Evolutionary conservation across 2,888 invertebrate species (phyloP), one percentile per base, ranked within the genome.

Genomic region (Cerastis rubricosa): DNA sequence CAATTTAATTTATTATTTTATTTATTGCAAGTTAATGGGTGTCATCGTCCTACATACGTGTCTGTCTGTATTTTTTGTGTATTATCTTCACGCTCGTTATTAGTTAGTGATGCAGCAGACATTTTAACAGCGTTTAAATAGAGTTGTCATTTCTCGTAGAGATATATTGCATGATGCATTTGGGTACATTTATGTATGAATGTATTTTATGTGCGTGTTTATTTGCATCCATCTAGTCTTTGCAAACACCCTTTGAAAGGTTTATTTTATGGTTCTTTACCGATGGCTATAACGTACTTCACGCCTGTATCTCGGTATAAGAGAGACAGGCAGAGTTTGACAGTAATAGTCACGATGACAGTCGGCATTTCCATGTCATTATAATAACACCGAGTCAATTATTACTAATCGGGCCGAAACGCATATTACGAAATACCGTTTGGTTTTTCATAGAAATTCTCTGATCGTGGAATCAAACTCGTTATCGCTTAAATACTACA

Each of bases 1-100:
- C 17, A 86, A 78, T 64, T 83, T 59, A 66, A 59, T 78, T 83
- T 78, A 83, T 71, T 35, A 19, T 65, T 65, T 59, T 78, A 75
- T 74, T 70, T 71, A 68, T 83, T 77, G 61, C 47, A 59, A 25
- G 12, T 69, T 35, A 43, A 64, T 64, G 8, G 45, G 49, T 85
- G 29, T 64, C 51, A 68, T 70, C 19, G 29, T 57, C 40, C 35
- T 29, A 72, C 35, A 47, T 73, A 73, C 14, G 14, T 61, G 8
- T 51, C 51, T 29, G n/a, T 11, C 1, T n/a, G 3, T 12, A 29
- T 63, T 8, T 29, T 17, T 25, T 64, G n/a, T n/a, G n/a, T n/a
- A n/a, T 35, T 35, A 17, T 19, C n/a, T 12, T 57, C 4, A 19
- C 8, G n/a, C 40, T 43, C 19, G 14, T 25, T 51, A 9, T 35